These are phyloP conservation scores for Acheta domesticus DNA, from an alignment of 2,888 invertebrate genomes.

Conservation along the genomic window DNA sequence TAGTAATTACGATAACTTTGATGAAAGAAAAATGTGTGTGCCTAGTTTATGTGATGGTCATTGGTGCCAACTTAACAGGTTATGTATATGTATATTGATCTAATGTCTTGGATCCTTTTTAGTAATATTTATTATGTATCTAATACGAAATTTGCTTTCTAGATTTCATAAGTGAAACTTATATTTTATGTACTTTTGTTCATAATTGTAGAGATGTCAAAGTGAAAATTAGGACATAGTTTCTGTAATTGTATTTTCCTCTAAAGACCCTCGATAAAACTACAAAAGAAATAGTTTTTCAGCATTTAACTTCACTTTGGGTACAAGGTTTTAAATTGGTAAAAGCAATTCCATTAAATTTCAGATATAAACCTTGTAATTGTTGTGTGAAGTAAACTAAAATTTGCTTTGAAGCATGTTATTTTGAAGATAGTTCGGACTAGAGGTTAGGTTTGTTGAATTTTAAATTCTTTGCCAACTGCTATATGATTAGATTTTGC, in stretches of 20 bases:
- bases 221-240: no score
- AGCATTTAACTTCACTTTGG: neutral
- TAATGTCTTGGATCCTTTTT: neutral
- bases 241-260: no score
- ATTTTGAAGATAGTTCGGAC: no score
- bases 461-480: no score
- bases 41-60: constrained; percentile 18
- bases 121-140: neutral
- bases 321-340: neutral
- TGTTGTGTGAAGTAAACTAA: neutral
- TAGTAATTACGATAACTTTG: neutral
- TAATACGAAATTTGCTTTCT: no score
- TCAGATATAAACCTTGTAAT: neutral
- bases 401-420: neutral
- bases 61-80: constrained; percentile 5
- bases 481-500: no score
- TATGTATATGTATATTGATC: constrained; percentile 7
- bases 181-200: no score
- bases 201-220: no score
- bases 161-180: no score
- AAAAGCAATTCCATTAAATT: neutral
- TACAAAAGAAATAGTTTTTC: neutral
- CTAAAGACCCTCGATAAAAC: neutral
- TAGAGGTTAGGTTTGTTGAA: no score
- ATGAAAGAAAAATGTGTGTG: neutral